phyloP scores from a whole-genome alignment of 2,797 vertebrate species.

The Columba guinea region DNA sequence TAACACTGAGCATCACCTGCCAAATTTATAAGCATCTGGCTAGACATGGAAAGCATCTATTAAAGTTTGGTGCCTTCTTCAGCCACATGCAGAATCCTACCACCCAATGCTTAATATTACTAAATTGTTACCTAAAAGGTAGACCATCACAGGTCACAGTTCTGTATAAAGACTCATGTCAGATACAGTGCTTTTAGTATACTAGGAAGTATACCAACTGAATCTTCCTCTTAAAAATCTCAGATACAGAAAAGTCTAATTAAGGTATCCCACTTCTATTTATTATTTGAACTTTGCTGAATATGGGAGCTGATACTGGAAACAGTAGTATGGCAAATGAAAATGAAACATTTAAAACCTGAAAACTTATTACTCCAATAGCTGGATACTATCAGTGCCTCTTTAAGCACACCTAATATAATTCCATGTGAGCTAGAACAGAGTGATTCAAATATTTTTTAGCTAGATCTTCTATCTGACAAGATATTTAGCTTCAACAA shows the following conservation, averaged over 20 bases:
- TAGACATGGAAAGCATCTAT: not conserved
- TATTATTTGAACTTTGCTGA: not conserved
- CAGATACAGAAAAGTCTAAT: not conserved
- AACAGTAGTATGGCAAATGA: not conserved
- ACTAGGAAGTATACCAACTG: not conserved
- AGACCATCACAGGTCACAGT: rapidly evolving
- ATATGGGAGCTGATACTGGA: not conserved
- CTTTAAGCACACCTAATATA: not conserved
- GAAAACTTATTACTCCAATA: not conserved
- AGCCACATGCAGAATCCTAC: not conserved
- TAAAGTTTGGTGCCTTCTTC: not conserved
- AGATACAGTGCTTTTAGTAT: not conserved
- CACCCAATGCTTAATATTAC: not conserved
- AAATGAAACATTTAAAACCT: not conserved
- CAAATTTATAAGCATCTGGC: not conserved
- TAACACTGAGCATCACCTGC: not conserved
- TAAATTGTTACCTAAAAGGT: not conserved
- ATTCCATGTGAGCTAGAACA: not conserved
- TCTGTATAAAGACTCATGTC: not conserved
- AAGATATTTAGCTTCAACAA: not conserved
- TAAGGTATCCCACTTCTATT: not conserved
- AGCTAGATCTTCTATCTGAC: not conserved
- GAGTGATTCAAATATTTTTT: not conserved
- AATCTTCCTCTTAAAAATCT: not conserved
- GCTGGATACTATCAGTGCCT: not conserved